Conservation (phyloP, 1,140 invertebrate genomes). For the Microvelia longipes region DNA sequence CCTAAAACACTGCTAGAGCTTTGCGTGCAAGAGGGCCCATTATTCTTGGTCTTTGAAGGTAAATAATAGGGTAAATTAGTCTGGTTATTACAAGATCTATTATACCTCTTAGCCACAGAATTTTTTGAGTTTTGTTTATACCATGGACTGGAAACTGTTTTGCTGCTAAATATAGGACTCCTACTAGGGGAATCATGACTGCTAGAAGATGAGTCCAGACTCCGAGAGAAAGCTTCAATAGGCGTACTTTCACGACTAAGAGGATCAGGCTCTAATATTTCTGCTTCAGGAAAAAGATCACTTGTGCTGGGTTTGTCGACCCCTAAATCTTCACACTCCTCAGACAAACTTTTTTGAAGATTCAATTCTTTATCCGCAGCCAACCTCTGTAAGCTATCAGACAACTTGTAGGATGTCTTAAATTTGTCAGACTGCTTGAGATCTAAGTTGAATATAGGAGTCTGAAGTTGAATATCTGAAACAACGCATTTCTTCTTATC, state of each 20-base stretch:
- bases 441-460: too few relatives aligned
- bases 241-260: slow-evolving; percentile 25
- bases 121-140: slow-evolving; percentile 10
- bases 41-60: neutral
- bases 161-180: slow-evolving; percentile 8
- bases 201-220: slow-evolving; percentile 16
- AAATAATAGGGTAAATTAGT: neutral
- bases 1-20: neutral
- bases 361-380: too few relatives aligned
- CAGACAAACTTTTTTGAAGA: slow-evolving; percentile 51
- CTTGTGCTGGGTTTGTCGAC: slow-evolving; percentile 60
- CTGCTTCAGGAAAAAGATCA: slow-evolving; percentile 58
- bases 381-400: too few relatives aligned
- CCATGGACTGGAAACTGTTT: slow-evolving; percentile 5
- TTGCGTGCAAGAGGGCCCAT: neutral
- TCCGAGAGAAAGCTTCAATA: slow-evolving; percentile 11
- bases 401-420: too few relatives aligned
- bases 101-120: neutral
- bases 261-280: slow-evolving; percentile 44
- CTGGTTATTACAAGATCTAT: slow-evolving; percentile 2
- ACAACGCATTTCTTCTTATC: too few relatives aligned
- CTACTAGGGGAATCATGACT: slow-evolving; percentile 11
- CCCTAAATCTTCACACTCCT: slow-evolving; percentile 58
- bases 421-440: too few relatives aligned
- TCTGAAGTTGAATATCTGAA: too few relatives aligned